phyloP scores from a whole-genome alignment of 2,113 vertebrate genomes.

The Platysternon megacephalum region DNA sequence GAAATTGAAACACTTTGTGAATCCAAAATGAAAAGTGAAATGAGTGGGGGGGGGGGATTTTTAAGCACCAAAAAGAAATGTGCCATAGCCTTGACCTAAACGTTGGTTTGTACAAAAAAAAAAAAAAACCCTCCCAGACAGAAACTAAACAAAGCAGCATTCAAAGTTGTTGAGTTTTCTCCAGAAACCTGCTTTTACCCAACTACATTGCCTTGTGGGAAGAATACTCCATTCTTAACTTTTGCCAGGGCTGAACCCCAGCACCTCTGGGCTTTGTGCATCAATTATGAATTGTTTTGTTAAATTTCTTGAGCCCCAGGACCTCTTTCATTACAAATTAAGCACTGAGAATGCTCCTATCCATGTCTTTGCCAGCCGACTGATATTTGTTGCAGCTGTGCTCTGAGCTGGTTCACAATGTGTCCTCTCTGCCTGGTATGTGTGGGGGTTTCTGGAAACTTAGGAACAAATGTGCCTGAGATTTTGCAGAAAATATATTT shows the following conservation, averaged over 20 bases:
- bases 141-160: background rate
- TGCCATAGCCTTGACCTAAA: conserved; percentile 64
- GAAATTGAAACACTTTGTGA: conserved; percentile 57
- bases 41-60: background rate
- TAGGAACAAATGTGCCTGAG: background rate
- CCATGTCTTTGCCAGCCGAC: background rate
- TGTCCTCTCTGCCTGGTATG: background rate
- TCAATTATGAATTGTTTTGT: too few species aligned
- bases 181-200: conserved; percentile 23
- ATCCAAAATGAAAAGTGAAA: conserved; percentile 69
- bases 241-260: too few species aligned
- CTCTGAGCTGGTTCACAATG: rapidly evolving
- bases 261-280: too few species aligned
- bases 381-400: background rate
- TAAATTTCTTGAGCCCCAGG: too few species aligned
- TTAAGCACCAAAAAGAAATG: background rate
- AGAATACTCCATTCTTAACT: background rate
- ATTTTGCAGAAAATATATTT: background rate
- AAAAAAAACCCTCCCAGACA: background rate
- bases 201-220: background rate
- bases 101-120: conserved; percentile 62
- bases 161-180: background rate
- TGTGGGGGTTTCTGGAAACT: background rate
- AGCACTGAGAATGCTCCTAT: rapidly evolving
- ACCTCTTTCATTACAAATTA: too few species aligned